Evolutionary conservation across 2,113 vertebrate species (phyloP).

Genomic region (Centropristis striata): DNA sequence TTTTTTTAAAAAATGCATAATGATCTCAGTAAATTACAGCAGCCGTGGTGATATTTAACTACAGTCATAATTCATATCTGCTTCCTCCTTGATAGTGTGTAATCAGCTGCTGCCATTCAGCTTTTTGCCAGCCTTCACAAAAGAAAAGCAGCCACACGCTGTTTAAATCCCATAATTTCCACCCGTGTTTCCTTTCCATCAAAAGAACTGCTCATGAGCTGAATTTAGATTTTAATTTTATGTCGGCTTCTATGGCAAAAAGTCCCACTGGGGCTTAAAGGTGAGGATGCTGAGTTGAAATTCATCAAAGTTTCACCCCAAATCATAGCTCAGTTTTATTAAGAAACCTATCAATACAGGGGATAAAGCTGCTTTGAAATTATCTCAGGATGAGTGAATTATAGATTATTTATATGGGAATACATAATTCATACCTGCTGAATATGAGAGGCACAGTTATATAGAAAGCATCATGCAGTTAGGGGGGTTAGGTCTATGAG

Average conservation of each 20-base stretch:
- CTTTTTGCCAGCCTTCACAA: conserved; percentile 13
- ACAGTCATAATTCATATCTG: conserved; percentile 49
- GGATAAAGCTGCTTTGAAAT: conserved; percentile 43
- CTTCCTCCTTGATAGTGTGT: conserved; percentile 33
- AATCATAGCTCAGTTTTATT: conserved; percentile 42
- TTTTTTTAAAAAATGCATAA: conserved; percentile 32
- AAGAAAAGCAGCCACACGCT: conserved; percentile 27
- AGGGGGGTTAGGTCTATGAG: conserved; percentile 53
- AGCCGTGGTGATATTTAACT: conserved; percentile 34
- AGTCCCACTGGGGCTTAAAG: conserved; percentile 9
- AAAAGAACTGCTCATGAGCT: conserved; percentile 21
- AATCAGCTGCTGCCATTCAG: conserved; percentile 53
- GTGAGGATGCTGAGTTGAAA: neutral
- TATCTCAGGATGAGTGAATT: conserved; percentile 37
- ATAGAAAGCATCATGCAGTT: conserved; percentile 56
- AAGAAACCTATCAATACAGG: conserved; percentile 39
- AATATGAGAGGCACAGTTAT: conserved; percentile 52
- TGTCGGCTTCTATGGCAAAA: neutral
- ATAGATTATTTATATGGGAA: conserved; percentile 68
- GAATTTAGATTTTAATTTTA: conserved; percentile 37
- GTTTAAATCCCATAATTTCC: conserved; percentile 34
- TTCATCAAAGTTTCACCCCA: conserved; percentile 19
- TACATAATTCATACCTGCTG: conserved; percentile 67
- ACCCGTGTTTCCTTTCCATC: conserved; percentile 35
- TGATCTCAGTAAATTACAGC: conserved; percentile 47